Base-by-base conservation (phyloP, 2,113 vertebrate species). In the Heterochromis multidens region DNA sequence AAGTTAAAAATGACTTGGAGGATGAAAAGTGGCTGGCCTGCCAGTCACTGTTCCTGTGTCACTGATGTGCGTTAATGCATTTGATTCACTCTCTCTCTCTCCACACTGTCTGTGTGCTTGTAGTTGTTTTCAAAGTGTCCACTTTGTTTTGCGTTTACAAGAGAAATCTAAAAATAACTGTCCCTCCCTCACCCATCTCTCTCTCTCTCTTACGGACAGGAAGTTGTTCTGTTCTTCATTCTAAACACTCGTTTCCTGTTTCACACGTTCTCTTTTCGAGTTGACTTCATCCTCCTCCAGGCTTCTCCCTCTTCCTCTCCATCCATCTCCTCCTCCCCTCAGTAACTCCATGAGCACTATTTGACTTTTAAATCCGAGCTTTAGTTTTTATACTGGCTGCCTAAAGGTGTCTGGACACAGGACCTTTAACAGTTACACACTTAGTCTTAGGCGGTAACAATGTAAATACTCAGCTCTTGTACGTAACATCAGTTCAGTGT, bases 171-270 rank as follows among this genome's bases (percentile, higher is more conserved):
- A 91, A 93, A 92, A 92, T 93, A 93, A 52, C 3, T 1, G 8
- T 63, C 52, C 33, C 31, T 46, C 27, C 25, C 77, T 52, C 29
- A 31, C 12, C n/a, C 31, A 10, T 57, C 23, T 19, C 25, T 77
- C 21, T 77, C n/a, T 58, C 27, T 72, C 77, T n/a, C 5, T 61
- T 19, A 56, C 4, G 6, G 93, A 94, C 95, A 96, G 96, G 95
- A 96, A 96, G 95, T 95, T 93, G 93, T 91, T 93, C 91, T 93
- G 93, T 93, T 95, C 90, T 93, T 95, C 85, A 90, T 92, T 86
- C 89, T 93, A 96, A 96, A 96, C 94, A 95, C 89, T 92, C 21
- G 70, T 95, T 96, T 96, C 96, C 95, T 96, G 96, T 90, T 95
- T 92, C 89, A 94, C 95, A 95, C 93, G 79, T 95, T 81, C 88